phyloP scores from a whole-genome alignment of 2,888 invertebrate species.

The Glyphotaelius pellucidus region DNA sequence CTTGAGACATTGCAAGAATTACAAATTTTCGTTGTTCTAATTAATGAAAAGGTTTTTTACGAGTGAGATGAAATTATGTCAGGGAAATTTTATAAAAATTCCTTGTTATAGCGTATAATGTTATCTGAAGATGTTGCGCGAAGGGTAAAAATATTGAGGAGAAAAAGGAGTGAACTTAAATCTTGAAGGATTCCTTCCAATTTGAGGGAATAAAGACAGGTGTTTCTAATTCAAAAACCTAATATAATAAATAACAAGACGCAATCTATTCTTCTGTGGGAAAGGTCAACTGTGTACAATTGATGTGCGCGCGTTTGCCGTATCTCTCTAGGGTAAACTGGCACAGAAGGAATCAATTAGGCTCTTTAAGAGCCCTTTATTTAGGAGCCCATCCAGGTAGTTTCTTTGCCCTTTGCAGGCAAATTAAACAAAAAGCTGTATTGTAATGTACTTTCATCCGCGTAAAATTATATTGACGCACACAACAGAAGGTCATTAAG shows the following conservation, averaged over 20 bases:
- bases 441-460: neutral
- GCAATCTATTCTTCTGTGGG: neutral
- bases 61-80: neutral
- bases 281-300: neutral
- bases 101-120: neutral
- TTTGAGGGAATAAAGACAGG: neutral
- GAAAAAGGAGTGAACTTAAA: neutral
- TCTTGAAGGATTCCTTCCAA: neutral
- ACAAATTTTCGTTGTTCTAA: neutral
- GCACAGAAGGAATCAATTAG: neutral
- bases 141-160: neutral
- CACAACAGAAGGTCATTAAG: neutral
- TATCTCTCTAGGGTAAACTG: neutral
- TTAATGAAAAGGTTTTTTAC: neutral
- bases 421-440: neutral
- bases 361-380: neutral
- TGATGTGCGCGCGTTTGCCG: neutral
- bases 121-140: neutral
- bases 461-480: neutral
- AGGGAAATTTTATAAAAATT: neutral
- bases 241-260: neutral
- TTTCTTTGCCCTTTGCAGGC: neutral
- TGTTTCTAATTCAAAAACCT: neutral
- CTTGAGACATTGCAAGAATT: neutral
- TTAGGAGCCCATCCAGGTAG: neutral